Conservation (phyloP, 2,888 invertebrate species). For the Alcis repandata region DNA sequence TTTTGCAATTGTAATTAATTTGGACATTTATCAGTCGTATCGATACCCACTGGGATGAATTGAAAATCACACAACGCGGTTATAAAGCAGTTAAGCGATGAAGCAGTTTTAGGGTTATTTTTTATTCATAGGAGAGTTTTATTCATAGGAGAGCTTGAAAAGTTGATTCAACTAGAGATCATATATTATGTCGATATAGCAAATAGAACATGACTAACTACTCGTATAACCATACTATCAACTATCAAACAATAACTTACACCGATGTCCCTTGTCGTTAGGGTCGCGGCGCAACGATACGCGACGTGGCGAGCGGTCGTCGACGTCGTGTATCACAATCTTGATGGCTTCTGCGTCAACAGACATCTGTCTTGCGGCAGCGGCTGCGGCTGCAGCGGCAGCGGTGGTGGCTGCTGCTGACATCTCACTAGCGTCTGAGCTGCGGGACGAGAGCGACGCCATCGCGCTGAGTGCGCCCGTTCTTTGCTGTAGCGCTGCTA, state of each 20-base stretch:
- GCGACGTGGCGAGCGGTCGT: slow-evolving; percentile 91
- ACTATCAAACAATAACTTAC: slow-evolving; percentile 82
- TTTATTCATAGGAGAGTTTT: too few relatives aligned
- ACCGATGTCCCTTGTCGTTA: slow-evolving; percentile 94
- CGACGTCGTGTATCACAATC: slow-evolving; percentile 97
- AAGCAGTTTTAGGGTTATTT: too few relatives aligned
- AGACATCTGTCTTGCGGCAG: slow-evolving; percentile 92
- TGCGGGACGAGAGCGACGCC: slow-evolving; percentile 71
- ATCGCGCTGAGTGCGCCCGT: slow-evolving; percentile 84
- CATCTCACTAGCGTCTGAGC: slow-evolving; percentile 70
- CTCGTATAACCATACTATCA: not conserved
- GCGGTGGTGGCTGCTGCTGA: slow-evolving; percentile 74
- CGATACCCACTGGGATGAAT: too few relatives aligned
- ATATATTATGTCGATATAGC: too few relatives aligned
- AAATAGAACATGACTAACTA: not conserved
- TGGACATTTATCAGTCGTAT: slow-evolving; percentile 3
- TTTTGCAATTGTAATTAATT: slow-evolving; percentile 39
- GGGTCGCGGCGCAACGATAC: slow-evolving; percentile 92
- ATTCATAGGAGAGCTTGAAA: too few relatives aligned
- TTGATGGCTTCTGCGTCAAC: slow-evolving; percentile 97
- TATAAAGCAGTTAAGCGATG: too few relatives aligned
- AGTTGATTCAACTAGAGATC: too few relatives aligned
- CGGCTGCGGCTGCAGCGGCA: slow-evolving; percentile 86
- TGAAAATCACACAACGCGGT: too few relatives aligned
- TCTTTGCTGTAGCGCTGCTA: slow-evolving; percentile 88